Evolutionary conservation across 2,888 invertebrate species (phyloP).

Genomic region (Diogma glabrata): DNA sequence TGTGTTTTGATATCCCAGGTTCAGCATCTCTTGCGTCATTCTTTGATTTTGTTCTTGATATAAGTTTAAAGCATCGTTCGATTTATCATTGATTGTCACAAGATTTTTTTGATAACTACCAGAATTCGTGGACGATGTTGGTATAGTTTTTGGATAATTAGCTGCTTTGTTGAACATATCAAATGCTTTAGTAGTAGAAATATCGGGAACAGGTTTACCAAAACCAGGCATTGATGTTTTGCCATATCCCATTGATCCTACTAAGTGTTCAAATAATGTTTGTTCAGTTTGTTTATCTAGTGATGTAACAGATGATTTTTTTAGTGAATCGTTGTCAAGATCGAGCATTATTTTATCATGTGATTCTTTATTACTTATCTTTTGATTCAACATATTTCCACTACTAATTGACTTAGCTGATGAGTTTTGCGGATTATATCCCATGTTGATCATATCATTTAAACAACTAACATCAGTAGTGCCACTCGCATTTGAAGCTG

Average conservation of each 20-base stretch:
- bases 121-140: slow-evolving; percentile 18
- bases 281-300: slow-evolving; percentile 18
- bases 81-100: not conserved
- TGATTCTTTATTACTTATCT: not conserved
- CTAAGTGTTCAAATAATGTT: slow-evolving; percentile 32
- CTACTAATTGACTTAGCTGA: too few relatives aligned
- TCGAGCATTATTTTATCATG: not conserved
- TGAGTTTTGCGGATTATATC: slow-evolving; percentile 29
- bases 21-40: slow-evolving; percentile 6
- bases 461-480: slow-evolving; percentile 21
- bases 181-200: slow-evolving; percentile 33
- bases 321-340: not conserved
- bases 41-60: not conserved
- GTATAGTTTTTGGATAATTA: slow-evolving; percentile 24
- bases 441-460: slow-evolving; percentile 41
- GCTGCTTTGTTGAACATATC: slow-evolving; percentile 37
- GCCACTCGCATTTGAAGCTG: slow-evolving; percentile 23
- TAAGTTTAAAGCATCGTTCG: too few relatives aligned
- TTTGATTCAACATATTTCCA: too few relatives aligned
- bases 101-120: not conserved
- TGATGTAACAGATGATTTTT: too few relatives aligned
- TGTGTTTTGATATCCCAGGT: slow-evolving; percentile 9
- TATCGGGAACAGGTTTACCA: slow-evolving; percentile 19
- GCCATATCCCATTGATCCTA: slow-evolving; percentile 31
- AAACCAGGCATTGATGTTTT: slow-evolving; percentile 25